These are phyloP conservation scores for Cariama cristata DNA, from an alignment of 2,113 vertebrate genomes.

Conservation along the genomic window DNA sequence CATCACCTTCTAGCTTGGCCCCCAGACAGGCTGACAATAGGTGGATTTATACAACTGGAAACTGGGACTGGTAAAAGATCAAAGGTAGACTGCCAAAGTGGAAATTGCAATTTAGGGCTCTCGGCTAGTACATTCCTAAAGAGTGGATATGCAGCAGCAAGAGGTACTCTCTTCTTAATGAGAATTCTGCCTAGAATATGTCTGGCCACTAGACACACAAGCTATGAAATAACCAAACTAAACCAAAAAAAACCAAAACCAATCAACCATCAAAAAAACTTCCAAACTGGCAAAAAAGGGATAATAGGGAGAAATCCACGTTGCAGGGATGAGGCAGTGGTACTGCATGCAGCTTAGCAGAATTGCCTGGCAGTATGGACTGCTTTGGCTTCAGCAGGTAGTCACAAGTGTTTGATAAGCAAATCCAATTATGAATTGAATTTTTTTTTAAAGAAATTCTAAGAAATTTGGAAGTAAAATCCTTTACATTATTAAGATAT, in stretches of 20 bases:
- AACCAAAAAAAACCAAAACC: rapidly evolving
- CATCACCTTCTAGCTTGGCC: neutral
- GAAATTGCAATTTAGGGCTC: neutral
- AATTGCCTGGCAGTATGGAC: neutral
- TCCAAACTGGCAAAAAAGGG: neutral
- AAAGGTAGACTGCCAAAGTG: neutral
- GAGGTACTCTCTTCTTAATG: neutral
- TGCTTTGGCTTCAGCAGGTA: neutral
- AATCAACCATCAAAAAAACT: neutral
- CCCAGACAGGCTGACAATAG: neutral
- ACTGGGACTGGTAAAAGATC: neutral
- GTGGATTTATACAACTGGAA: neutral
- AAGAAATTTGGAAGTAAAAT: neutral
- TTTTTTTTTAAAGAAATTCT: neutral
- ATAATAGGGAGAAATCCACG: neutral
- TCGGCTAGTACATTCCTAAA: neutral
- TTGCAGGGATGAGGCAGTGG: neutral
- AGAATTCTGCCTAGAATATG: neutral
- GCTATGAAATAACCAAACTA: neutral
- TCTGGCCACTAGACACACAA: neutral
- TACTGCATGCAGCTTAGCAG: neutral
- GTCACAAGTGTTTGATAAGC: neutral
- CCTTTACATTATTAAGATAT: neutral
- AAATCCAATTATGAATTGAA: neutral
- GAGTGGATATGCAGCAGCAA: neutral